Percentiles rank a stretch among this genome's conserved stretches.
These are phyloP conservation scores for Lepus townsendii DNA, from an alignment of 2,797 vertebrate species.

Conservation along the genomic window DNA sequence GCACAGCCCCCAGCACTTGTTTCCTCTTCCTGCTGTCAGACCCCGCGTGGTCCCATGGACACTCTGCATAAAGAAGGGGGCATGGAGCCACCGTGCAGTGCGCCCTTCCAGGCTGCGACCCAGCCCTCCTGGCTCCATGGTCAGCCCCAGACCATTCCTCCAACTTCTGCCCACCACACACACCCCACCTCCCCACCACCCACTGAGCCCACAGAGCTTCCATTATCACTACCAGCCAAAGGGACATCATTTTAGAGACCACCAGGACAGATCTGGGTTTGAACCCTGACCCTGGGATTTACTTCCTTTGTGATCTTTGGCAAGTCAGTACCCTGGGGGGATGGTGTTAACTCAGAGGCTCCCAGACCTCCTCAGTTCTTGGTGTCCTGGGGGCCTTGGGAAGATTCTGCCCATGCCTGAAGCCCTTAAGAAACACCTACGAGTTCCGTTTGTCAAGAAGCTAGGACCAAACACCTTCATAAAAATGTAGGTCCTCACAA, in stretches of 20 bases:
- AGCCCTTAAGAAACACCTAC: not conserved
- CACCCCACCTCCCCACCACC: not conserved
- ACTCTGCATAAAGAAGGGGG: not conserved
- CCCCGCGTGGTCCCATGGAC: not conserved
- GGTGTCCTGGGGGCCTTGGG: not conserved
- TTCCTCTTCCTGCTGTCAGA: not conserved
- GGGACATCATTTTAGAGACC: not conserved
- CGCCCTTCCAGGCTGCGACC: not conserved
- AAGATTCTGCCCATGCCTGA: not conserved
- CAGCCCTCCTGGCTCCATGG: not conserved
- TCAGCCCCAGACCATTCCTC: rapidly evolving
- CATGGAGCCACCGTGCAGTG: not conserved
- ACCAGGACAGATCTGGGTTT: not conserved
- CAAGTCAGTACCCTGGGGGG: not conserved
- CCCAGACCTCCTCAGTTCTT: not conserved
- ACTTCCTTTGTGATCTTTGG: not conserved
- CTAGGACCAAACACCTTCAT: not conserved
- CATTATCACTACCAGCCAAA: not conserved
- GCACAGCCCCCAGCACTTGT: not conserved
- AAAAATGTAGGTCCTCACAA: conserved; percentile 40
- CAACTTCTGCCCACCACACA: not conserved
- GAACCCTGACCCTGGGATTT: not conserved
- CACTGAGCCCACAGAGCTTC: not conserved
- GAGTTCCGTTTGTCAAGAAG: conserved; percentile 23
- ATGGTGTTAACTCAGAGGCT: not conserved